Evolutionary conservation across 2,888 invertebrate genomes (phyloP), one percentile per base, ranked within the genome.

Genomic region (Heliconius cydno): DNA sequence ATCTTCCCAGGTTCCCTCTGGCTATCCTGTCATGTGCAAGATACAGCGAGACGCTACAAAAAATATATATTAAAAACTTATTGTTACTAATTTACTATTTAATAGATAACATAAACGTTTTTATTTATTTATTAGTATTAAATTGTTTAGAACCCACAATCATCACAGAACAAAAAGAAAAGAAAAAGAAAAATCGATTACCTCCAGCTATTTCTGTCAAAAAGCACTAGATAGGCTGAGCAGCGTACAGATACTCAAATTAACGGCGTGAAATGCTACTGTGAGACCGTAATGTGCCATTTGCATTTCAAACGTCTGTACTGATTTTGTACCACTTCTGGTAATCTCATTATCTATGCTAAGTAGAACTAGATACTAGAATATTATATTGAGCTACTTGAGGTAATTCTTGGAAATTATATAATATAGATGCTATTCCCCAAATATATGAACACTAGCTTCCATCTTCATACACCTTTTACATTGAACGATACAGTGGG

Each of bases 251-350:
- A 80, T 80, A 79, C 77, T 79, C 74, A 79, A 78, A 83, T 81
- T 80, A 81, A 78, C 82, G 57, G 70, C 63, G 77, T 82, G 80
- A 60, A 81, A 68, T 70, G 74, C 68, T 76, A 71, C 76, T 82
- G 77, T 77, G 80, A 77, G 79, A 60, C 79, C 75, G 76, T 83
- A 82, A 80, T 75, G 66, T 68, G 72, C 34, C 77, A 84, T 83
- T 82, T 81, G 83, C 81, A 84, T 83, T 82, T 82, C 83, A 83
- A 83, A 82, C 81, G 78, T 52, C 75, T 73, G 77, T 28, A 77
- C 74, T 77, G 80, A 80, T 77, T 77, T 80, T 41, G 68, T 77
- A 68, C 66, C 77, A 75, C 41, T 63, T 70, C 38, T 77, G 76
- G 72, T 52, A 65, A 75, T 65, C 41, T 38, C 34, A 60, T 72